Percentiles rank a stretch among this genome's conserved stretches.
These are phyloP conservation scores for Miniopterus natalensis DNA, from an alignment of 2,113 vertebrate species.

Conservation along the genomic window DNA sequence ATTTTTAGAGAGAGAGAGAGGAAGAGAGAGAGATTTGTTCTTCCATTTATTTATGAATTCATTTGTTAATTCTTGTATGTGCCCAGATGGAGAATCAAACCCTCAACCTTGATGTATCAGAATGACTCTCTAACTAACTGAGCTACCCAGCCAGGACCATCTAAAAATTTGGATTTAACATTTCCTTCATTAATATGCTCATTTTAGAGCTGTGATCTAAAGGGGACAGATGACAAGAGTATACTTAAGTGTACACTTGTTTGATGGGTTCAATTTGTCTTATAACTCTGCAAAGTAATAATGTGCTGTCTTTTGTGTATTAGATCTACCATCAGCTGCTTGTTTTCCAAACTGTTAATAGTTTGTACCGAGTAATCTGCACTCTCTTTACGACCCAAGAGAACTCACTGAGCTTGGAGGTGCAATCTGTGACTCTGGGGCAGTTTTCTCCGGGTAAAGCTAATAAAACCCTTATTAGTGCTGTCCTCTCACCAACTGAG, in stretches of 20 bases:
- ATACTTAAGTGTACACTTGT: background rate
- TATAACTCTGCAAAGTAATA: conserved; percentile 17
- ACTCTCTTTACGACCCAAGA: conserved; percentile 62
- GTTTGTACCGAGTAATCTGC: conserved; percentile 31
- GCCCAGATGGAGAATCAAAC: background rate
- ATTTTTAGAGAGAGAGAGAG: background rate
- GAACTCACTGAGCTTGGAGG: conserved; percentile 15
- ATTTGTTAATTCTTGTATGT: background rate
- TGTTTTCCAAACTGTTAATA: conserved; percentile 67
- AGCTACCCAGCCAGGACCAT: background rate
- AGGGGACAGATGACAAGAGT: background rate
- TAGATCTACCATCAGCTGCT: background rate
- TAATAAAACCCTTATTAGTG: conserved; percentile 69
- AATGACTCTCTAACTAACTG: background rate
- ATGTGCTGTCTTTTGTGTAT: conserved; percentile 16
- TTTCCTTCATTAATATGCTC: background rate
- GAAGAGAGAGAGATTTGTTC: background rate
- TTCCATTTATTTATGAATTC: background rate
- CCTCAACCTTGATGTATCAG: background rate
- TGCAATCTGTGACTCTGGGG: conserved; percentile 35
- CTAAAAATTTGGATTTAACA: background rate
- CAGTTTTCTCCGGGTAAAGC: conserved; percentile 40
- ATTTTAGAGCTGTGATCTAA: conserved; percentile 36
- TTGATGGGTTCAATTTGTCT: conserved; percentile 42
- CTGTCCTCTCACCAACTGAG: conserved; percentile 28